Conservation (phyloP, 92 coral and sea anemone genomes). For the Desmophyllum pertusum region DNA sequence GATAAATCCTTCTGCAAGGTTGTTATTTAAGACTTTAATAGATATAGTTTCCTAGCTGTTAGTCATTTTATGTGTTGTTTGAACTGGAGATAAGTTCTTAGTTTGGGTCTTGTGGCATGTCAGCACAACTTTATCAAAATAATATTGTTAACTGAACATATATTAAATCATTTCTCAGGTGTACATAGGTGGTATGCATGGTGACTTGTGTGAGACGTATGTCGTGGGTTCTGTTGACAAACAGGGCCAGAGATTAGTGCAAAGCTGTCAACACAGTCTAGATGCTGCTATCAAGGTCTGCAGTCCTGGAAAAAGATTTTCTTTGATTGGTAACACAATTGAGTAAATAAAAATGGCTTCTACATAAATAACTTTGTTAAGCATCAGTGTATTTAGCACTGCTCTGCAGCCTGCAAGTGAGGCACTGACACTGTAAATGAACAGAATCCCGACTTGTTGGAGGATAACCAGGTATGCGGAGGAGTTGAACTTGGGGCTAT, state of each 20-base stretch:
- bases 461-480: no score
- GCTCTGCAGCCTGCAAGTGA: no score
- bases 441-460: no score
- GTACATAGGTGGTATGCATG: constrained; percentile 87
- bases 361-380: no score
- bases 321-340: constrained; percentile 91
- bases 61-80: no score
- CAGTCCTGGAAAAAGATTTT: constrained; percentile 80
- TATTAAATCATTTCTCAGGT: constrained; percentile 41
- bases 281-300: constrained; percentile 84
- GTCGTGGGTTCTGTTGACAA: constrained; percentile 79
- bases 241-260: constrained; percentile 71
- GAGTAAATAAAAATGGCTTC: constrained; percentile 67
- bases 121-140: neutral
- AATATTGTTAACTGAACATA: neutral
- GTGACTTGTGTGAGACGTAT: constrained; percentile 94
- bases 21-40: no score
- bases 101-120: neutral
- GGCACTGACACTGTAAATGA: no score
- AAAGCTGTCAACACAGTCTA: constrained; percentile 68
- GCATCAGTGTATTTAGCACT: no score
- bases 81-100: neutral
- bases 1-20: no score
- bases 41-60: no score
- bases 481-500: no score